These are phyloP conservation scores for Periphyllus acericola DNA, from an alignment of 2,888 invertebrate species.

Conservation along the genomic window DNA sequence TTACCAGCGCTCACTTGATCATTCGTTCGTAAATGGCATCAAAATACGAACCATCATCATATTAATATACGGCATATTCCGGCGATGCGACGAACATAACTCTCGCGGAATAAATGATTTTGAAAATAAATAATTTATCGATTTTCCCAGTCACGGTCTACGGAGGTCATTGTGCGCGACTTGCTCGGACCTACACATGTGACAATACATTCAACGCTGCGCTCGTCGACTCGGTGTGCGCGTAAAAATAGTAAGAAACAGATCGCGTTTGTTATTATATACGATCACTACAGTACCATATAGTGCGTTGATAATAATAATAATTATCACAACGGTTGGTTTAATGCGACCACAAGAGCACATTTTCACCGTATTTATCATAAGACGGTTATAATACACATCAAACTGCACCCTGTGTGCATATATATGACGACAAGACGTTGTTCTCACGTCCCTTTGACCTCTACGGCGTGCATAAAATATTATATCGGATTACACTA, in stretches of 20 bases:
- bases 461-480: neutral
- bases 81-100: neutral
- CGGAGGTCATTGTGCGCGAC: slow-evolving; percentile 15
- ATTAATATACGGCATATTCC: neutral
- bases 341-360: neutral
- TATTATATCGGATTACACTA: slow-evolving; percentile 55
- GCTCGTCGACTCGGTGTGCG: neutral
- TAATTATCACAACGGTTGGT: neutral
- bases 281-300: neutral
- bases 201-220: neutral
- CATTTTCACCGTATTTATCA: neutral
- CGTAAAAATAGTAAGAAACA: neutral
- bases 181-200: neutral
- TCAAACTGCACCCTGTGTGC: neutral
- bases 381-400: neutral
- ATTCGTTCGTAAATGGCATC: neutral
- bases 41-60: neutral
- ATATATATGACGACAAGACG: neutral
- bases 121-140: slow-evolving; percentile 22
- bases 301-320: neutral
- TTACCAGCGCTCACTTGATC: neutral
- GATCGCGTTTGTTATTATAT: neutral
- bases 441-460: slow-evolving; percentile 42
- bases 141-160: neutral
- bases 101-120: neutral